Percentiles rank a stretch among this genome's conserved stretches.
These are phyloP conservation scores for Heterodera carotae DNA, from an alignment of 1,140 invertebrate genomes.

Conservation along the genomic window DNA sequence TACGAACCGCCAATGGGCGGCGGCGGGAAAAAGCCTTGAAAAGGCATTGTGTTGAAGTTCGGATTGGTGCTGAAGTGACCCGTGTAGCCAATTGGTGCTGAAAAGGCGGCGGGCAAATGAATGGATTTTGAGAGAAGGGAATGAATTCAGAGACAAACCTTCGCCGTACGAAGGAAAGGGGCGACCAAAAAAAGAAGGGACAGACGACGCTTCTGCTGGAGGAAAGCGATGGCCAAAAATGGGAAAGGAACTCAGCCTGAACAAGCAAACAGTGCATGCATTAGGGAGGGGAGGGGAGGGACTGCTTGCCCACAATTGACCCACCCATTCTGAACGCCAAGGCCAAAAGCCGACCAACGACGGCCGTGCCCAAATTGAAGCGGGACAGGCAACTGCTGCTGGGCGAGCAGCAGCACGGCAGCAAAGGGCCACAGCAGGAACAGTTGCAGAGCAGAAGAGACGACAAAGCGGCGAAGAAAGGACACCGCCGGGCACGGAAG, in stretches of 20 bases:
- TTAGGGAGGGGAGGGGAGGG: too few species aligned
- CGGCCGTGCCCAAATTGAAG: background rate
- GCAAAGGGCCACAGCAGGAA: background rate
- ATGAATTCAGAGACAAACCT: too few species aligned
- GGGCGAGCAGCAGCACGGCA: background rate
- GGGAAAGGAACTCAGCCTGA: slow-evolving; percentile 2
- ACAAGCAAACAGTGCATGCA: background rate
- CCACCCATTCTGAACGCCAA: slow-evolving; percentile 11
- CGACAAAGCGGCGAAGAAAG: background rate
- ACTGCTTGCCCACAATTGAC: background rate
- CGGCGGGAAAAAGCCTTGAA: background rate
- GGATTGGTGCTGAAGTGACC: background rate
- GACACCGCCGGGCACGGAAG: background rate
- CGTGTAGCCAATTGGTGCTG: background rate
- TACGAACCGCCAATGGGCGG: background rate
- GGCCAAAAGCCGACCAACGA: background rate
- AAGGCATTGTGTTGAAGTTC: background rate
- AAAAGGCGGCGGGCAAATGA: background rate
- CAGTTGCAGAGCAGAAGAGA: background rate
- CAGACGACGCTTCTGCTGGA: background rate
- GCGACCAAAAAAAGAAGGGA: background rate
- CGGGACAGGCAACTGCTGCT: background rate
- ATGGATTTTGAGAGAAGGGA: too few species aligned
- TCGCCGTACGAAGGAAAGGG: too few species aligned
- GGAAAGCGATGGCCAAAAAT: background rate